phyloP scores from a whole-genome alignment of 2,797 vertebrate species.

The Sebastiscus albofasciatus region DNA sequence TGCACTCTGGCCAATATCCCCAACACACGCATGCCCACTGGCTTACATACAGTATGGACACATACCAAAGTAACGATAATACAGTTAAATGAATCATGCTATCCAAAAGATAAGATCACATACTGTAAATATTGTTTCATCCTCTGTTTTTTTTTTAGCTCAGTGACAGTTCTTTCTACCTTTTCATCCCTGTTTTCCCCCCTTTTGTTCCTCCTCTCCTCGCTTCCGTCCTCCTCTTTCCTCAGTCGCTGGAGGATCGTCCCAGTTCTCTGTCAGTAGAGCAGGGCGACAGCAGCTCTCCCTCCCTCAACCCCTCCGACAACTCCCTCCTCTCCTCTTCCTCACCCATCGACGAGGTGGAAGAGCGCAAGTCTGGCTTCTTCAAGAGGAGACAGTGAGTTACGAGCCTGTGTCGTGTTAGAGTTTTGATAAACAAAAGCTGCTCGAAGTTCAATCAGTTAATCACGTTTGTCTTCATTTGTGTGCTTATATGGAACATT shows the following conservation, averaged over 20 bases:
- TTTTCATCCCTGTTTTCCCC: background rate
- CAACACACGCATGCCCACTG: constrained; percentile 23
- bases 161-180: background rate
- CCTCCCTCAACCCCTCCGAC: constrained; percentile 95
- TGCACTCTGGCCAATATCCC: constrained; percentile 23
- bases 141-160: background rate
- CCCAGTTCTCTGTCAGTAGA: constrained; percentile 95
- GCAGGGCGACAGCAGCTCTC: constrained; percentile 94
- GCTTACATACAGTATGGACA: constrained; percentile 2
- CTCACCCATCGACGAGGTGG: constrained; percentile 95
- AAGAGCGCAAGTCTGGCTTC: constrained; percentile 95
- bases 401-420: constrained; percentile 5
- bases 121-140: background rate
- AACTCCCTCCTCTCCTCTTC: constrained; percentile 97
- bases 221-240: background rate
- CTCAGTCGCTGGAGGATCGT: constrained; percentile 93
- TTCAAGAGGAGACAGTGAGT: constrained; percentile 96
- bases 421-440: constrained; percentile 42
- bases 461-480: constrained; percentile 22
- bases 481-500: constrained; percentile 50
- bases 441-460: constrained; percentile 11
- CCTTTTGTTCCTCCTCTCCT: background rate
- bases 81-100: background rate
- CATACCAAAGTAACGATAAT: background rate
- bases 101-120: background rate